These are phyloP conservation scores for Trinectes maculatus DNA, from an alignment of 2,113 vertebrate genomes.

Conservation along the genomic window DNA sequence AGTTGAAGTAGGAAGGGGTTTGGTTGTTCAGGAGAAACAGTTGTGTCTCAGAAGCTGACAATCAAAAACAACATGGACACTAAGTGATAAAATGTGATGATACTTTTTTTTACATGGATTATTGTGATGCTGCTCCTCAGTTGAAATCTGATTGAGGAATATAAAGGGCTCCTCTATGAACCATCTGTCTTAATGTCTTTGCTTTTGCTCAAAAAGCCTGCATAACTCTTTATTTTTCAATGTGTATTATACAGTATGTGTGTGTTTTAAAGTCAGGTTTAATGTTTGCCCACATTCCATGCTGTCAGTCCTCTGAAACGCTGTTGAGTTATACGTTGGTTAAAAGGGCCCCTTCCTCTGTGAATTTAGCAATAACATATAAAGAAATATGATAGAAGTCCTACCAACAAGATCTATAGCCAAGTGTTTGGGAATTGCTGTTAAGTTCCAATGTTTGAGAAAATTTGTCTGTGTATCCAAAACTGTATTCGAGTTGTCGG, in stretches of 20 bases:
- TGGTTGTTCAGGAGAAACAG: constrained; percentile 37
- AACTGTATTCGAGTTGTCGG: constrained; percentile 13
- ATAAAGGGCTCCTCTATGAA: constrained; percentile 74
- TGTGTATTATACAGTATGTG: constrained; percentile 26
- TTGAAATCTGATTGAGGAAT: constrained; percentile 67
- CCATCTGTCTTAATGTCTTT: constrained; percentile 42
- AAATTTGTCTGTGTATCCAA: constrained; percentile 8
- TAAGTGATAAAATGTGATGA: constrained; percentile 71
- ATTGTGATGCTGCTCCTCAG: constrained; percentile 72
- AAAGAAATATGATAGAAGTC: constrained; percentile 16
- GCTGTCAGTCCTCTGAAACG: constrained; percentile 44
- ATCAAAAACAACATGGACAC: constrained; percentile 73
- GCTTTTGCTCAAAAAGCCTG: constrained; percentile 38
- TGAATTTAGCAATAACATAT: constrained; percentile 80
- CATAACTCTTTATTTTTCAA: constrained; percentile 29
- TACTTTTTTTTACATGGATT: constrained; percentile 62
- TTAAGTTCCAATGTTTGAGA: constrained; percentile 9
- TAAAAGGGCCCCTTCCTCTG: constrained; percentile 54
- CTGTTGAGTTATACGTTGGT: constrained; percentile 41
- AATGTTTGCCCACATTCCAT: constrained; percentile 67
- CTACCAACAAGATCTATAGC: constrained; percentile 26
- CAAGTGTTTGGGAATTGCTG: constrained; percentile 28
- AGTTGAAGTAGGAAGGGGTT: constrained; percentile 22
- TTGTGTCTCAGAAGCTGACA: constrained; percentile 69
- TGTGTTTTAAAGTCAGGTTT: constrained; percentile 34